Conservation (phyloP, 53 echinoderm and acorn worm genomes). For the Holothuria scabra region DNA sequence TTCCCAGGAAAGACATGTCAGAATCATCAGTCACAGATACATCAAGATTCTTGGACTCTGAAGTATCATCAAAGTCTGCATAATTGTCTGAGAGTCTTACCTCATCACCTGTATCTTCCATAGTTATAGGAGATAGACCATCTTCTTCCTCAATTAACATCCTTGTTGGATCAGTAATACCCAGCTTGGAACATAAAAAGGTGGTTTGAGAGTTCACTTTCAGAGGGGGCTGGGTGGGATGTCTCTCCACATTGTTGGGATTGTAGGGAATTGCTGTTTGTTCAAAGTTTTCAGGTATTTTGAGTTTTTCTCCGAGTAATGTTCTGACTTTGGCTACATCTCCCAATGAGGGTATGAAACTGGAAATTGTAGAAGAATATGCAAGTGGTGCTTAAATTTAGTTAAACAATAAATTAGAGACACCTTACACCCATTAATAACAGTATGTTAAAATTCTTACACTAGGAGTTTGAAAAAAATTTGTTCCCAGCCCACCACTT, state of each 20-base stretch:
- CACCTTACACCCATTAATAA: too few relatives aligned
- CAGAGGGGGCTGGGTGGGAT: conserved; percentile 69
- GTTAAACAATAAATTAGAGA: too few relatives aligned
- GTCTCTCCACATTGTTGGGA: conserved; percentile 65
- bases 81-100: conserved; percentile 48
- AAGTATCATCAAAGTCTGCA: conserved; percentile 67
- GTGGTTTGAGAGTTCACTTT: conserved; percentile 89
- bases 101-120: conserved; percentile 66
- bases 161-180: conserved; percentile 68
- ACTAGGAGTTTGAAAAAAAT: too few relatives aligned
- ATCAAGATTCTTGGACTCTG: conserved; percentile 47
- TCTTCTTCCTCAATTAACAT: conserved; percentile 55
- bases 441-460: too few relatives aligned
- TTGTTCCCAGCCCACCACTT: too few relatives aligned
- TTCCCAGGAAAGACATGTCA: conserved; percentile 32
- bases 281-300: conserved; percentile 76
- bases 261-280: conserved; percentile 76
- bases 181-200: conserved; percentile 71
- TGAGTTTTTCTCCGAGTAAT: conserved; percentile 72
- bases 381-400: neutral
- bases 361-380: neutral
- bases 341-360: conserved; percentile 37
- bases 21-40: conserved; percentile 32
- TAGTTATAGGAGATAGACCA: conserved; percentile 44
- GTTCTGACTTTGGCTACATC: conserved; percentile 71